A percentile compares a stretch with the other conserved stretches of the same genome.
Evolutionary conservation across 2,888 invertebrate species (phyloP).

Genomic region (Lasioglossum lativentre): DNA sequence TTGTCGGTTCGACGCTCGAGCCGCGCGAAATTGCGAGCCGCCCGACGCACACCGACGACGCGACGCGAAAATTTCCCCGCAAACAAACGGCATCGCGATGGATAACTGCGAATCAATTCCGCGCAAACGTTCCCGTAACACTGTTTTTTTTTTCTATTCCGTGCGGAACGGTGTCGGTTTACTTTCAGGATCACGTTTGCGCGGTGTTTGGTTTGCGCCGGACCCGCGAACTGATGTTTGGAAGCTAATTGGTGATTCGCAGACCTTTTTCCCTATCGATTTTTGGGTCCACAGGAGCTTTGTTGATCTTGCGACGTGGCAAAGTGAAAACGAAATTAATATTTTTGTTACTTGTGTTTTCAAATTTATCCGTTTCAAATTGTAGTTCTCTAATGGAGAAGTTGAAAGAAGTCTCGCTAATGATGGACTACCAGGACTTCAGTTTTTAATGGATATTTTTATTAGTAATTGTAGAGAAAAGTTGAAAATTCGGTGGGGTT

Average conservation of each 20-base stretch:
- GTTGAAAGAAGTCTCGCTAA: background rate
- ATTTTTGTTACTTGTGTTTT: background rate
- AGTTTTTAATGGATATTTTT: background rate
- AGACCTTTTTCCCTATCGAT: background rate
- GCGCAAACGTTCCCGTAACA: background rate
- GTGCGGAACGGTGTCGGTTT: background rate
- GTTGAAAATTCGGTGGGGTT: too few relatives aligned
- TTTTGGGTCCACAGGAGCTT: background rate
- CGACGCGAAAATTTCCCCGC: conserved; percentile 46
- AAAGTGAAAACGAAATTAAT: background rate
- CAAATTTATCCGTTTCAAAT: background rate
- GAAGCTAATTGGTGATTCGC: background rate
- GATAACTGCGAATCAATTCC: conserved; percentile 35
- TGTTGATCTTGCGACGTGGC: background rate
- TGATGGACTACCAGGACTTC: background rate
- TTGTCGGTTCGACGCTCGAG: conserved; percentile 47
- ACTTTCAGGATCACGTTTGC: background rate
- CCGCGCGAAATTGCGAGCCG: background rate
- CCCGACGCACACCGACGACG: background rate
- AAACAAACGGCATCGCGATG: conserved; percentile 42
- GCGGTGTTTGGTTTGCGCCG: background rate
- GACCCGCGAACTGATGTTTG: background rate
- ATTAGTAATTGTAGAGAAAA: background rate
- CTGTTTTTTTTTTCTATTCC: background rate
- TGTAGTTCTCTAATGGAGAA: background rate